phyloP scores from a whole-genome alignment of 2,797 vertebrate genomes.

The Periophthalmus magnuspinnatus region DNA sequence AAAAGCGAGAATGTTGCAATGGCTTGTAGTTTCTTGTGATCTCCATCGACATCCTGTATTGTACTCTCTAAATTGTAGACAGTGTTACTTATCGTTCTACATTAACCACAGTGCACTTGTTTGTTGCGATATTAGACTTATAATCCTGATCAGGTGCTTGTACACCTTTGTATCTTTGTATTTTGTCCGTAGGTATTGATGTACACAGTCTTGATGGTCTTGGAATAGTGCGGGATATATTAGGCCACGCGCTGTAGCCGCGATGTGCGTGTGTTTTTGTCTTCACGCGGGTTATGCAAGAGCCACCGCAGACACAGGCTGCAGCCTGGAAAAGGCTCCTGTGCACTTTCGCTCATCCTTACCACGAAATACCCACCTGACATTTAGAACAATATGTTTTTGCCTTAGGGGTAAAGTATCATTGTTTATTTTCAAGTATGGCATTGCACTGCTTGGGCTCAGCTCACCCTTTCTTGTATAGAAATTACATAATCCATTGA shows the following conservation, averaged over 20 bases:
- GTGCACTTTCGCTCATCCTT: background rate
- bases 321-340: conserved; percentile 18
- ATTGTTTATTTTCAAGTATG: background rate
- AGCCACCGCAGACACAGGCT: conserved; percentile 19
- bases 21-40: background rate
- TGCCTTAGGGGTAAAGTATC: background rate
- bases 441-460: conserved; percentile 12
- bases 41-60: background rate
- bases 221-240: background rate
- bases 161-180: background rate
- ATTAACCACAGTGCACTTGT: background rate
- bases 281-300: conserved; percentile 60
- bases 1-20: conserved; percentile 39
- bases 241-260: conserved; percentile 32
- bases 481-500: conserved; percentile 62
- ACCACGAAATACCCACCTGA: background rate
- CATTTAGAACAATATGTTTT: background rate
- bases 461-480: conserved; percentile 8
- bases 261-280: conserved; percentile 48
- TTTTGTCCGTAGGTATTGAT: background rate
- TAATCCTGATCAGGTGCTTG: background rate
- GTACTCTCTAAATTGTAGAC: too few relatives aligned
- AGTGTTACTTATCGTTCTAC: too few relatives aligned
- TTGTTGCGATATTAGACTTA: background rate
- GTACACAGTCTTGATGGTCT: conserved; percentile 4